Conservation (phyloP, 2,797 vertebrate species). For the Apogon talboti region DNA sequence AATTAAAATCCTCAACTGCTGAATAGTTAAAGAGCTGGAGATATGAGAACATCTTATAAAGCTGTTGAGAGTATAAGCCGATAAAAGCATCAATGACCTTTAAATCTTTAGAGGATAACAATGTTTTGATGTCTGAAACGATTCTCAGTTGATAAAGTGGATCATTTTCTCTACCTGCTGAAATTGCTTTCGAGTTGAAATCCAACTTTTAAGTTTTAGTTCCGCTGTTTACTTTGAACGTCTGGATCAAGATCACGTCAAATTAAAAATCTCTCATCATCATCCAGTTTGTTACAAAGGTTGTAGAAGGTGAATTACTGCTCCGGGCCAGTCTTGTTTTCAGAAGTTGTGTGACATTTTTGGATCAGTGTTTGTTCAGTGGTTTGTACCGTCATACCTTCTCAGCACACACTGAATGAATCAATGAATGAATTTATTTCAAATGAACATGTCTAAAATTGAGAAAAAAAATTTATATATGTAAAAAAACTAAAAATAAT, state of each 20-base stretch:
- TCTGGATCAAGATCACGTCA: slow-evolving; percentile 46
- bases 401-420: no score
- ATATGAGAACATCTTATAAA: slow-evolving; percentile 19
- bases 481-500: no score
- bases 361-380: no score
- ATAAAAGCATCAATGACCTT: slow-evolving; percentile 40
- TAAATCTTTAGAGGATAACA: slow-evolving; percentile 35
- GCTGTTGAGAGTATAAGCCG: slow-evolving; percentile 1
- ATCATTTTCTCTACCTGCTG: slow-evolving; percentile 10
- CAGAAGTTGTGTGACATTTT: slow-evolving; percentile 27
- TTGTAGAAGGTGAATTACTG: slow-evolving; percentile 63
- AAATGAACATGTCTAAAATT: no score
- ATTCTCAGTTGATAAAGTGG: slow-evolving; percentile 20
- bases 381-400: no score
- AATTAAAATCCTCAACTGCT: slow-evolving; percentile 30
- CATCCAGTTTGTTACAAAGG: slow-evolving; percentile 54
- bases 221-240: slow-evolving; percentile 51
- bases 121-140: slow-evolving; percentile 29
- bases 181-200: slow-evolving; percentile 25
- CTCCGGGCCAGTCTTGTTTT: slow-evolving; percentile 51
- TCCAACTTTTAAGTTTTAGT: slow-evolving; percentile 1
- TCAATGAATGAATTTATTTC: no score
- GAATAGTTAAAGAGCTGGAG: slow-evolving; percentile 45
- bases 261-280: slow-evolving; percentile 43
- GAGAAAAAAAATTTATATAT: no score